Evolutionary conservation across 92 coral and sea anemone species (phyloP).

Genomic region (Pocillopora meandrina): DNA sequence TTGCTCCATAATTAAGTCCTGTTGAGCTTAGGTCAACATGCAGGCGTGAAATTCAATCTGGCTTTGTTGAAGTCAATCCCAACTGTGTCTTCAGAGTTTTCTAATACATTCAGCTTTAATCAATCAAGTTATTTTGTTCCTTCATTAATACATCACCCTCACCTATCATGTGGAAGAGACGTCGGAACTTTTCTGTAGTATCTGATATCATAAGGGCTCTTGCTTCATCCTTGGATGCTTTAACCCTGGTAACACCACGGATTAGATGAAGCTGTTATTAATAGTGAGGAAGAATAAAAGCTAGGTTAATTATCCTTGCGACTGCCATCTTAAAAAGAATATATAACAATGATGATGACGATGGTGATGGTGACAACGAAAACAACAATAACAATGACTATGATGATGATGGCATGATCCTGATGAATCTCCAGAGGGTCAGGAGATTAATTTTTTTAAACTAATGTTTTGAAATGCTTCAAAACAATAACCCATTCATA

Average conservation of each 20-base stretch:
- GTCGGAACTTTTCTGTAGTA: conserved; percentile 86
- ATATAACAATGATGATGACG: too few species aligned
- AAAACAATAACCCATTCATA: too few species aligned
- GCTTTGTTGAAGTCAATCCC: not conserved
- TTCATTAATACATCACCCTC: not conserved
- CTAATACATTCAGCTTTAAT: not conserved
- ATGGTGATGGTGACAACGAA: not conserved
- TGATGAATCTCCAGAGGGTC: too few species aligned
- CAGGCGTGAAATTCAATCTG: too few species aligned
- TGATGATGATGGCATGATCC: not conserved
- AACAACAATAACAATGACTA: not conserved
- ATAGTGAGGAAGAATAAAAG: too few species aligned
- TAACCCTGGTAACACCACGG: conserved; percentile 78
- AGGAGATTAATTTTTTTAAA: too few species aligned
- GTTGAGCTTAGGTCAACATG: too few species aligned
- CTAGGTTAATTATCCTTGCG: too few species aligned
- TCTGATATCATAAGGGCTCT: conserved; percentile 90
- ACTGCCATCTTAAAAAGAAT: too few species aligned
- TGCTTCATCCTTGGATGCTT: conserved; percentile 81
- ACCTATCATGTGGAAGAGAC: conserved; percentile 98
- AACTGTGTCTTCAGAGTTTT: not conserved
- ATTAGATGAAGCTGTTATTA: conserved; percentile 73
- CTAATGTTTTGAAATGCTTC: too few species aligned
- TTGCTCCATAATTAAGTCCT: too few species aligned
- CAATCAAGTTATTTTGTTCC: not conserved